Evolutionary conservation across 1,140 invertebrate genomes (phyloP).

Genomic region (Achroia grisella): DNA sequence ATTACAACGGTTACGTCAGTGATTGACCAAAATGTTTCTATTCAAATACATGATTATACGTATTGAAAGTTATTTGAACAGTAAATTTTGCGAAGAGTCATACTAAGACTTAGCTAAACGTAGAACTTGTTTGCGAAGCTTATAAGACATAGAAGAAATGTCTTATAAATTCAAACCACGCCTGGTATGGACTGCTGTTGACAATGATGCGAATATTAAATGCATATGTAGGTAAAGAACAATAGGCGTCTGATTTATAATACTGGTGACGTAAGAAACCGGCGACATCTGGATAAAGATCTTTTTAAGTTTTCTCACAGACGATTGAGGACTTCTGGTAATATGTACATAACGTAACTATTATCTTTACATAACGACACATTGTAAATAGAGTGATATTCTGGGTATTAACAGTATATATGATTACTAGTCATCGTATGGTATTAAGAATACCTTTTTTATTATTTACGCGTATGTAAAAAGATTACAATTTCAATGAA

Average conservation of each 20-base stretch:
- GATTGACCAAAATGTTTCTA: conserved; percentile 26
- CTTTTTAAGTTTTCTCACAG: conserved; percentile 20
- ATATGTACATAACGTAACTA: too few species aligned
- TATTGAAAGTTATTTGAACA: conserved; percentile 22
- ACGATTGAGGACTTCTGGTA: too few species aligned
- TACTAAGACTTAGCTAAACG: neutral
- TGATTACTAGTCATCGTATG: too few species aligned
- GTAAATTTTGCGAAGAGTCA: conserved; percentile 12
- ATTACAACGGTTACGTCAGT: conserved; percentile 44
- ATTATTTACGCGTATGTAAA: too few species aligned
- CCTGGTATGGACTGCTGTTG: neutral
- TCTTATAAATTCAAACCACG: neutral
- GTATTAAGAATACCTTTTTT: too few species aligned
- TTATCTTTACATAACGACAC: too few species aligned
- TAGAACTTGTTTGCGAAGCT: too few species aligned
- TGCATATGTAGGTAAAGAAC: conserved; percentile 5
- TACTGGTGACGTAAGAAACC: neutral
- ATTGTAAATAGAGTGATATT: too few species aligned
- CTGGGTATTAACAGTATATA: too few species aligned
- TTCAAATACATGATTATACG: conserved; percentile 21
- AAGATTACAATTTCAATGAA: too few species aligned
- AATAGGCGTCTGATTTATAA: conserved; percentile 12
- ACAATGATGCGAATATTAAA: neutral
- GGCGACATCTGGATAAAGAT: conserved; percentile 17
- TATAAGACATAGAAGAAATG: neutral